A percentile compares a stretch with the other conserved stretches of the same genome.
Conservation (phyloP, 2,797 vertebrate species). For the Cetoscarus ocellatus region DNA sequence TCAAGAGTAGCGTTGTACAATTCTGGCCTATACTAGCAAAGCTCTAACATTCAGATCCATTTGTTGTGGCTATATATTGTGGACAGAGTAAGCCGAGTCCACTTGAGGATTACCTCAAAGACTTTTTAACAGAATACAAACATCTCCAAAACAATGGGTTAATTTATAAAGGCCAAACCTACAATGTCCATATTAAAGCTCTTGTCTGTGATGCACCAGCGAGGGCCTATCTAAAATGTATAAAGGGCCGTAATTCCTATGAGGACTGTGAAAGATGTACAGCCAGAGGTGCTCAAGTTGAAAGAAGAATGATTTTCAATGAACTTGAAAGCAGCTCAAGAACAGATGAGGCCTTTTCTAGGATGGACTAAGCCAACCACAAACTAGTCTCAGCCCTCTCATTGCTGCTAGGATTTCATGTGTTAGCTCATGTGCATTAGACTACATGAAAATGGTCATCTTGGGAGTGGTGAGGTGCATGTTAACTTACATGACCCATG, state of each 20-base stretch:
- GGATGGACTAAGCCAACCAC: conserved; percentile 26
- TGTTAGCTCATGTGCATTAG: conserved; percentile 35
- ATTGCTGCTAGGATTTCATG: conserved; percentile 42
- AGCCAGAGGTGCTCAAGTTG: conserved; percentile 19
- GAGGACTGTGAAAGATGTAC: conserved; percentile 38
- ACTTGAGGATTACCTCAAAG: too few species aligned
- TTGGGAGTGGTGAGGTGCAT: conserved; percentile 38
- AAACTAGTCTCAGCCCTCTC: conserved; percentile 28
- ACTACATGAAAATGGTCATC: conserved; percentile 52
- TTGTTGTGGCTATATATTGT: too few species aligned
- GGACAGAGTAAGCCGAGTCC: too few species aligned
- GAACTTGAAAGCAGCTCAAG: conserved; percentile 7
- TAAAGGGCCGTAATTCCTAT: conserved; percentile 10
- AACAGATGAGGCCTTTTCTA: conserved; percentile 28
- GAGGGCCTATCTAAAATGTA: conserved; percentile 38
- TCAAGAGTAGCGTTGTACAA: too few species aligned
- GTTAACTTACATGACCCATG: conserved; percentile 40
- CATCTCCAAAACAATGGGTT: too few species aligned
- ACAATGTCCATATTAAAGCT: conserved; percentile 19
- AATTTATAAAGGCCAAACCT: too few species aligned
- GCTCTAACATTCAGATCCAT: too few species aligned
- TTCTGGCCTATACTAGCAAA: too few species aligned
- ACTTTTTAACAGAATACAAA: too few species aligned
- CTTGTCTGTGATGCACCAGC: conserved; percentile 33
- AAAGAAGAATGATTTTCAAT: conserved; percentile 34